Base-by-base conservation (phyloP, 1,140 invertebrate genomes). In the Trachymyrmex septentrionalis region DNA sequence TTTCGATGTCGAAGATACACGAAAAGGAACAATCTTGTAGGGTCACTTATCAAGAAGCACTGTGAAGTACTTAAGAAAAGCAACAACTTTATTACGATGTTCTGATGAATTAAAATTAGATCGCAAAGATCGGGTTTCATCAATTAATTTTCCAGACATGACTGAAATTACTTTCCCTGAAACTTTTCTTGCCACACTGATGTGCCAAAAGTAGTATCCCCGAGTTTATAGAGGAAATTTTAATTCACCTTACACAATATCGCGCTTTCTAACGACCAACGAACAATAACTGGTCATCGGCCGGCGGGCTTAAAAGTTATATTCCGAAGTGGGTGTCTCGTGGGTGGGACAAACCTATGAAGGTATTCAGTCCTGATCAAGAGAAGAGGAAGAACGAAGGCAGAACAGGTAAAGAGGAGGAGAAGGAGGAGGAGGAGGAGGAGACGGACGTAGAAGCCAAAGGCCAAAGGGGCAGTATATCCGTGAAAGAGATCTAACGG, bases 321-420 rank as follows among this genome's bases (percentile, higher is more conserved):
- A 87, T 88, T 48, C 85, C 88, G 85, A 90, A 84, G 88, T 90
- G 88, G 88, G 88, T 90, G 88, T 90, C 88, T 89, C 88, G 88
- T 90, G 85, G 88, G 88, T 90, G 88, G 88, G 88, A 90, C 88
- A 89, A 84, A 89, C 85, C 88, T 75, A 61, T 21, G 61, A 21
- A 64, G 66, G 72, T 87, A 90, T 90, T 84, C 87, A 72, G 77
- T 78, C 71, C 57, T 63, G 86, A 87, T 87, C 86, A 55, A 78
- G 63, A 78, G 34, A 24, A 63, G 85, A 81, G 44, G 55, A 76
- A 81, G 87, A 86, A 48, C 63, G 64, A 38, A 38, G 61, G 9
- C 64, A 78, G 27, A 53, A 50, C 21, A 44, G 57, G 59, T 2
- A 61, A 61, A 19, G 53, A 16, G 34, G 1, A 38, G 34, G 34